These are phyloP conservation scores for Etheostoma perlongum DNA, from an alignment of 2,797 vertebrate species.

Conservation along the genomic window DNA sequence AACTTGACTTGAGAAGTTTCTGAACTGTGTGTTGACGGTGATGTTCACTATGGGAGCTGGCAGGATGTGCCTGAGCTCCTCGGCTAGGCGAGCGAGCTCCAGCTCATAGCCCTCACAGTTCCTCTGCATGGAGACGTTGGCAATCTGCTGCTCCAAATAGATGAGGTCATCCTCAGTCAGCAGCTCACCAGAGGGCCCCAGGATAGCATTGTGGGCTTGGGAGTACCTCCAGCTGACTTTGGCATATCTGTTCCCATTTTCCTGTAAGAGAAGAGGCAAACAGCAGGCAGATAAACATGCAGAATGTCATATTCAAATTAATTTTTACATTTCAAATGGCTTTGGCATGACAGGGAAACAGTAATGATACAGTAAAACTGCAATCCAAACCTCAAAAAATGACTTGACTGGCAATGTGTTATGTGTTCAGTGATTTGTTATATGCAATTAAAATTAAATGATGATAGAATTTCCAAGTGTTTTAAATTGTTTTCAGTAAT, in stretches of 20 bases:
- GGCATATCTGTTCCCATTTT: constrained; percentile 72
- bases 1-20: constrained; percentile 80
- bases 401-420: constrained; percentile 43
- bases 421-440: constrained; percentile 61
- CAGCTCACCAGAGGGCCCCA: constrained; percentile 96
- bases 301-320: constrained; percentile 23
- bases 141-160: constrained; percentile 92
- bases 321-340: constrained; percentile 42
- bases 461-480: constrained; percentile 45
- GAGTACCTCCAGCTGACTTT: constrained; percentile 92
- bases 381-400: constrained; percentile 56
- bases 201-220: constrained; percentile 90
- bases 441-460: constrained; percentile 60
- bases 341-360: constrained; percentile 32
- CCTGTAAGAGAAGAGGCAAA: constrained; percentile 69
- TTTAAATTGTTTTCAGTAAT: constrained; percentile 38
- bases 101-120: constrained; percentile 90
- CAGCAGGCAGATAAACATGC: constrained; percentile 45
- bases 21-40: constrained; percentile 89
- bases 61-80: constrained; percentile 90
- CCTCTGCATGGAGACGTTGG: constrained; percentile 88
- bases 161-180: constrained; percentile 93
- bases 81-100: constrained; percentile 89
- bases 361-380: constrained; percentile 59
- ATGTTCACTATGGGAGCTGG: constrained; percentile 92